Conservation (phyloP, 2,888 invertebrate species). For the Polyommatus iphigenia region DNA sequence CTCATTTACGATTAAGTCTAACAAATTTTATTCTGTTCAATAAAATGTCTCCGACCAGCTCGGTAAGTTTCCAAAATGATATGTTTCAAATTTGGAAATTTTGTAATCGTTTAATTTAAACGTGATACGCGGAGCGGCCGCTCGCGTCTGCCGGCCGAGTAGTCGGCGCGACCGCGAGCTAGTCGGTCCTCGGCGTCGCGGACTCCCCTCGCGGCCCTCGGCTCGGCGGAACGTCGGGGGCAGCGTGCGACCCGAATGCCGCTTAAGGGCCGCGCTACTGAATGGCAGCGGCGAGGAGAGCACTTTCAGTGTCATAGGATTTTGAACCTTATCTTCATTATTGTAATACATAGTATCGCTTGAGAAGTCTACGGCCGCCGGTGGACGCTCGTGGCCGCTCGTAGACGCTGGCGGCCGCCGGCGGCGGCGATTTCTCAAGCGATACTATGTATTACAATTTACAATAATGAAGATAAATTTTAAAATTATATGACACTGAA, state of each 20-base stretch:
- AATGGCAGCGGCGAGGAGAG: too few species aligned
- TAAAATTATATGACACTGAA: too few species aligned
- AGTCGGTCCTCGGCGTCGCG: not conserved
- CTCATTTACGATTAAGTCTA: constrained; percentile 13
- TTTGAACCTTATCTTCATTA: too few species aligned
- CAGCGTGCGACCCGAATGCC: not conserved
- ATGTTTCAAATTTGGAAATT: constrained; percentile 20
- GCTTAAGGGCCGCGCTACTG: not conserved
- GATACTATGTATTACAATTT: too few species aligned
- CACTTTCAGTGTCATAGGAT: too few species aligned
- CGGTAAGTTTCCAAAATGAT: not conserved
- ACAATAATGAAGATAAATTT: too few species aligned
- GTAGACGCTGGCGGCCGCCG: too few species aligned
- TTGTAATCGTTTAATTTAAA: not conserved
- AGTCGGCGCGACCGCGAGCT: not conserved
- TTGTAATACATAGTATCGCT: too few species aligned
- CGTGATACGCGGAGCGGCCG: not conserved
- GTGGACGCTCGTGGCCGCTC: too few species aligned
- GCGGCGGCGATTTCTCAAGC: too few species aligned
- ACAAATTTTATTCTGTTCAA: not conserved
- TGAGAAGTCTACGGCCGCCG: too few species aligned
- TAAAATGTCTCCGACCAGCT: not conserved
- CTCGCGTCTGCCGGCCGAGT: not conserved
- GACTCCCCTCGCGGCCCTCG: not conserved
- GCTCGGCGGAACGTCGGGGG: not conserved